These are phyloP conservation scores for Fragum fragum DNA, from an alignment of 2,888 invertebrate genomes.

Conservation along the genomic window DNA sequence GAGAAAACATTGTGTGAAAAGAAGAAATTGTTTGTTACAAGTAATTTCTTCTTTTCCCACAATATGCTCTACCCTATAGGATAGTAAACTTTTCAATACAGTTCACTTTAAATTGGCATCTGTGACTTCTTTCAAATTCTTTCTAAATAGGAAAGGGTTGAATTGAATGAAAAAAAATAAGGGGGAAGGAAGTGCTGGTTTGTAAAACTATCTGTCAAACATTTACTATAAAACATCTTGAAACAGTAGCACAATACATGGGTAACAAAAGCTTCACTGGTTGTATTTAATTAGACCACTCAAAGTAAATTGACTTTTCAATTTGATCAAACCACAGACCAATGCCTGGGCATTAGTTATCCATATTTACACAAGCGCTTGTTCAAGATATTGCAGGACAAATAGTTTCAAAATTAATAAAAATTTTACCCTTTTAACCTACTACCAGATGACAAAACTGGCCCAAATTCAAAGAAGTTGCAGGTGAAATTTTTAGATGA, in stretches of 20 bases:
- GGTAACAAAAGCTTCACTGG: constrained; percentile 15
- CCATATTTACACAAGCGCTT: constrained; percentile 27
- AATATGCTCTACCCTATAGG: too few species aligned
- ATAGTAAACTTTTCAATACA: too few species aligned
- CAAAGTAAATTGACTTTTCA: constrained; percentile 28
- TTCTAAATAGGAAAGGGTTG: not conserved
- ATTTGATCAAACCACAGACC: constrained; percentile 9
- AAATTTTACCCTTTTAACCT: not conserved
- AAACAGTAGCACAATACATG: constrained; percentile 21
- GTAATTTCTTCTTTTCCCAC: too few species aligned
- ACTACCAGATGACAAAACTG: too few species aligned
- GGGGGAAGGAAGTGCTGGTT: constrained; percentile 2
- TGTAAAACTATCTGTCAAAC: constrained; percentile 17
- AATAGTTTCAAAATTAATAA: not conserved
- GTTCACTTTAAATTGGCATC: too few species aligned
- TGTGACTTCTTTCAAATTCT: too few species aligned
- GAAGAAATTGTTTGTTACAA: too few species aligned
- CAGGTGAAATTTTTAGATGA: too few species aligned
- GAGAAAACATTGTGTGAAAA: too few species aligned
- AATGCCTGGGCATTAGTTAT: constrained; percentile 21
- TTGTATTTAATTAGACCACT: constrained; percentile 25
- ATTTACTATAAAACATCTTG: constrained; percentile 17
- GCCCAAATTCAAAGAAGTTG: too few species aligned
- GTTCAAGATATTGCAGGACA: constrained; percentile 5
- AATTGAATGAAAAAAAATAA: not conserved